Evolutionary conservation across 2,113 vertebrate species (phyloP).

Genomic region (Nesoenas mayeri): DNA sequence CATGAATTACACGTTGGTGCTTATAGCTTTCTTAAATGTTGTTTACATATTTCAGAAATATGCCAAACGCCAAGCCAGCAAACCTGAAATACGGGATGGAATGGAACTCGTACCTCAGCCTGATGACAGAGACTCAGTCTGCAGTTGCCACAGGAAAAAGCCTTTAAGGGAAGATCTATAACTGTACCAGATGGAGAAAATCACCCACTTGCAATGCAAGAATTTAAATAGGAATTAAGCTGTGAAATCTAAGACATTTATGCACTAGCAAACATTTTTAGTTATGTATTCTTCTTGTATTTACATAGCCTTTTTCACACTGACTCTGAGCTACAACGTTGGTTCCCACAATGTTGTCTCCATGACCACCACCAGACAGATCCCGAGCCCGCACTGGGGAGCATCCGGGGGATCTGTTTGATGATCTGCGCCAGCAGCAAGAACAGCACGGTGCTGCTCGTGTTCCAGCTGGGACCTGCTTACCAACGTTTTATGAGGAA

Average conservation of each 20-base stretch:
- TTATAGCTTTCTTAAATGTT: conserved; percentile 41
- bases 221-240: conserved; percentile 15
- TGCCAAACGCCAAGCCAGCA: conserved; percentile 77
- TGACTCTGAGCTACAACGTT: background rate
- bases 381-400: background rate
- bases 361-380: background rate
- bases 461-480: background rate
- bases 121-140: conserved; percentile 75
- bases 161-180: conserved; percentile 72
- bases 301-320: background rate
- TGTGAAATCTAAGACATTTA: conserved; percentile 25
- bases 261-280: background rate
- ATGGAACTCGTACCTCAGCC: conserved; percentile 90
- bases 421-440: background rate
- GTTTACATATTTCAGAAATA: conserved; percentile 80
- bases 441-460: background rate
- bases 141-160: conserved; percentile 74
- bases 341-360: conserved; percentile 8
- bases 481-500: background rate
- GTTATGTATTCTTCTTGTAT: background rate
- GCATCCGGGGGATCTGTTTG: background rate
- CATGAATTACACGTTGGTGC: conserved; percentile 27
- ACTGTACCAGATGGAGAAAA: conserved; percentile 30
- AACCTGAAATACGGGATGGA: conserved; percentile 78
- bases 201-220: background rate